Base-by-base conservation (phyloP, 92 coral and sea anemone species). In the Epizoanthus rinbou region DNA sequence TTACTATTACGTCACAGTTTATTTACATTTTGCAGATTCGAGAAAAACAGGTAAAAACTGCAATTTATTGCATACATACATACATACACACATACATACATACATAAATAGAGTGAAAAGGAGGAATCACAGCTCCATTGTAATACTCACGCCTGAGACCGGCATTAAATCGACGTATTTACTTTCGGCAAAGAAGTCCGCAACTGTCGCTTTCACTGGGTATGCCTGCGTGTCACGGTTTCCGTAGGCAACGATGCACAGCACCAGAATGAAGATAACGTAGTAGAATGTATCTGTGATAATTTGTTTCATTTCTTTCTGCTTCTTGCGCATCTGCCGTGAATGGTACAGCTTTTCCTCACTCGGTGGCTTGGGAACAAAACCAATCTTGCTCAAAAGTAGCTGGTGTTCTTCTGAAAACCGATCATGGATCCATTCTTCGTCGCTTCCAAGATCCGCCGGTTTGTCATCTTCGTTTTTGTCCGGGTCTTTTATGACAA, bases 401-500 rank as follows among this genome's bases (percentile, higher is more conserved):
- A 83, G 39, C 31, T 63, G 57, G 21, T 60, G 25, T 14, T 73
- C 68, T 10, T 85, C 85, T 19, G 64, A 71, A 31, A 74, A 76
- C 68, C 79, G 71, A 59, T 86, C 88, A 60, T 89, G 90, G 21
- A 87, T 53, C 98, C 92, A 87, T 74, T 86, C 93, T 69, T 88
- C 94, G 80, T 86, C 91, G 10, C 21, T 50, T 1, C 89, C 89
- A 1, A 88, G 85, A 45, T 87, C 89, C 37, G 85, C 86, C 8
- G 90, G 72, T 59, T 83, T 62, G 63, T 84, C 88, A 52, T 86
- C 85, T 3, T 74, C 79, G 59, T 81, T 92, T 80, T 95, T 93
- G 66, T 92, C 88, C 17, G 98, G 98, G 83, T 95, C 94, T 62
- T 95, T 95, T 75, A 95, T 83, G 18, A 93, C 83, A 6, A 95